These are phyloP conservation scores for Ovis canadensis DNA, from an alignment of 2,113 vertebrate species.

Conservation along the genomic window DNA sequence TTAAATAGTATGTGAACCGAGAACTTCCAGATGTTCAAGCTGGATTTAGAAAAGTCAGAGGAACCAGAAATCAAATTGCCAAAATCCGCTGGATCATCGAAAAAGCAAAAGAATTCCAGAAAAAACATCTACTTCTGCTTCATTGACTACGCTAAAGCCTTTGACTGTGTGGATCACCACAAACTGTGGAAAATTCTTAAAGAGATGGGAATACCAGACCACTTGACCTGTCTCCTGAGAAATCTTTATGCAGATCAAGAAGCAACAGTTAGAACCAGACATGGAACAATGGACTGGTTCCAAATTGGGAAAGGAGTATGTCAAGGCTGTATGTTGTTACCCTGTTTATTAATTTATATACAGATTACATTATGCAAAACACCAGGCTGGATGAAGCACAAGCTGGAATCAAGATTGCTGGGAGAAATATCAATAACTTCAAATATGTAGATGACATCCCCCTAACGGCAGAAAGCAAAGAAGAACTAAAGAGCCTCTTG, in stretches of 20 bases:
- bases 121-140: background rate
- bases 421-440: background rate
- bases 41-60: background rate
- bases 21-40: background rate
- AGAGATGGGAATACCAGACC: background rate
- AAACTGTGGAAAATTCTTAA: background rate
- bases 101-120: background rate
- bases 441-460: background rate
- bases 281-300: background rate
- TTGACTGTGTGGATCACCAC: background rate
- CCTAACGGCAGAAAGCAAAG: background rate
- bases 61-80: background rate
- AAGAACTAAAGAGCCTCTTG: background rate
- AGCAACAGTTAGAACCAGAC: background rate
- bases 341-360: background rate
- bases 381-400: background rate
- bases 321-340: background rate
- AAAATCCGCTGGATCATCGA: fast-evolving
- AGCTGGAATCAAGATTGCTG: background rate
- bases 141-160: background rate
- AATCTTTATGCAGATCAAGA: background rate
- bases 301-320: background rate
- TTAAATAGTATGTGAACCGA: background rate
- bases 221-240: background rate
- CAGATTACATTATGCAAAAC: background rate